phyloP scores from a whole-genome alignment of 2,113 vertebrate species.

The Ariopsis seemanni region DNA sequence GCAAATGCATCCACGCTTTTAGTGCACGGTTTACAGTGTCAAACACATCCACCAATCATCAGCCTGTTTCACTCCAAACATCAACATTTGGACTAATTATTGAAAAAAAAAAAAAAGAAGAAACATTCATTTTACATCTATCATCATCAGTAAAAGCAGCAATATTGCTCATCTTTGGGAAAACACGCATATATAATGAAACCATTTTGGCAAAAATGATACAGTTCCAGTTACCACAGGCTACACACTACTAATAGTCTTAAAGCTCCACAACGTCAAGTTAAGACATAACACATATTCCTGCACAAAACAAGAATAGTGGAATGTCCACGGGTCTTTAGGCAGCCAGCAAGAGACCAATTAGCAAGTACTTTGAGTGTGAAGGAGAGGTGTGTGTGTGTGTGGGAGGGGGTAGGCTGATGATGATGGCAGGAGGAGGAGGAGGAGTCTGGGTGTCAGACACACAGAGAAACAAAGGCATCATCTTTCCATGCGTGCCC shows the following conservation, averaged over 20 bases:
- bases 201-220: background rate
- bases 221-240: background rate
- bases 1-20: background rate
- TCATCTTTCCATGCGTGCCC: constrained; percentile 74
- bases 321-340: constrained; percentile 73
- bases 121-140: background rate
- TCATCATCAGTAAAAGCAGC: background rate
- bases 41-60: background rate
- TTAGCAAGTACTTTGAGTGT: constrained; percentile 68
- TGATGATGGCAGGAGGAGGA: constrained; percentile 52
- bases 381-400: constrained; percentile 45
- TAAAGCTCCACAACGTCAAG: constrained; percentile 27
- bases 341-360: constrained; percentile 78
- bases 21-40: background rate
- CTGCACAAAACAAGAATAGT: constrained; percentile 66
- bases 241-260: constrained; percentile 12
- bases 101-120: background rate
- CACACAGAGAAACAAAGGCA: constrained; percentile 78
- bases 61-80: background rate
- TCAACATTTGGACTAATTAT: background rate
- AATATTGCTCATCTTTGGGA: background rate
- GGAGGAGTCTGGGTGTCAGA: constrained; percentile 72
- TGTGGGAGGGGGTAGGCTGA: constrained; percentile 40
- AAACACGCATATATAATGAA: background rate
- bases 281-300: constrained; percentile 62